Conservation (phyloP, 1,140 invertebrate species). For the Eufriesea mexicana region DNA sequence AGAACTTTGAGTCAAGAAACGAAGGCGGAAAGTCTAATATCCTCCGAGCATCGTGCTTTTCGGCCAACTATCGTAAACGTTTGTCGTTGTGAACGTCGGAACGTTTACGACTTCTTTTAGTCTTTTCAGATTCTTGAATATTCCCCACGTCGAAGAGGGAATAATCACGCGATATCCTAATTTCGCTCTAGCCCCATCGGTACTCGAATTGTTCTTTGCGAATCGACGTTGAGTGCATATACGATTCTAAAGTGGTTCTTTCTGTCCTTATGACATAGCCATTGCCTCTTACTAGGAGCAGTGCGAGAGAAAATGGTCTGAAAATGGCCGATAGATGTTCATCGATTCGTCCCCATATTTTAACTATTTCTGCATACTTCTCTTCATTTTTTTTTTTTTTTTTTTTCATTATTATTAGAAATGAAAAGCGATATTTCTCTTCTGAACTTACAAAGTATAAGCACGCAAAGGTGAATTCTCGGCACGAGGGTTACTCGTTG, state of each 20-base stretch:
- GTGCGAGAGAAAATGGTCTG: conserved; percentile 23
- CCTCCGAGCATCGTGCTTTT: too few species aligned
- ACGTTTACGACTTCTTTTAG: not conserved
- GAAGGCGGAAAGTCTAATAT: not conserved
- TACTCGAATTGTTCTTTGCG: conserved; percentile 68
- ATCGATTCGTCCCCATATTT: not conserved
- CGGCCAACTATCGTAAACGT: too few species aligned
- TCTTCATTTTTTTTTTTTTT: too few species aligned
- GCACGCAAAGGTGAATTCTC: conserved; percentile 6
- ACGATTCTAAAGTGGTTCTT: conserved; percentile 60
- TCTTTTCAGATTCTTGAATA: not conserved
- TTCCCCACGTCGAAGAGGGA: not conserved
- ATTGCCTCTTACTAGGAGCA: conserved; percentile 18
- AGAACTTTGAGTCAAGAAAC: not conserved
- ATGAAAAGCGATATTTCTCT: not conserved
- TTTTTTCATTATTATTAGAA: not conserved
- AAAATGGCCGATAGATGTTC: not conserved
- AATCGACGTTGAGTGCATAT: conserved; percentile 49
- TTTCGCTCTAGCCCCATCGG: conserved; percentile 46
- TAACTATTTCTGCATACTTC: too few species aligned
- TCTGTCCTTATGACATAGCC: conserved; percentile 30
- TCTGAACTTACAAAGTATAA: not conserved
- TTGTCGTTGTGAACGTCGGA: not conserved
- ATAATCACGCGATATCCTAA: not conserved
- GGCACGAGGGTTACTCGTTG: not conserved